These are phyloP conservation scores for Cosmia trapezina DNA, from an alignment of 2,888 invertebrate genomes.

Conservation along the genomic window DNA sequence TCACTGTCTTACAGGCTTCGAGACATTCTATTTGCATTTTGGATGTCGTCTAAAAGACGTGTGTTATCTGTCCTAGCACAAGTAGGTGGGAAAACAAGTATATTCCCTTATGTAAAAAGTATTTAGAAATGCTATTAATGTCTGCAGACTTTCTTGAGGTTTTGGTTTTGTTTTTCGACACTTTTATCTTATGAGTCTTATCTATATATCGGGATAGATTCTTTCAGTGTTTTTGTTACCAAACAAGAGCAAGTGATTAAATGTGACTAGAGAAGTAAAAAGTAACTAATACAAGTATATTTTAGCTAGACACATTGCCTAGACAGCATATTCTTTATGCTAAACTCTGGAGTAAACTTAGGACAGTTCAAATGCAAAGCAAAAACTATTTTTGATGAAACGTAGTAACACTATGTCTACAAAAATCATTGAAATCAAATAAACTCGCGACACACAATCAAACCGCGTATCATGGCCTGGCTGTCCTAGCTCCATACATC, in stretches of 20 bases:
- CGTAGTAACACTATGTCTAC: neutral
- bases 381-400: neutral
- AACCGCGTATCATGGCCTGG: slow-evolving; percentile 71
- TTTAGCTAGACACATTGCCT: neutral
- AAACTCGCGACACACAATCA: slow-evolving; percentile 45
- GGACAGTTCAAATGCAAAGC: neutral
- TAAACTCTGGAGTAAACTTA: neutral
- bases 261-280: neutral
- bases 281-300: neutral
- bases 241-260: slow-evolving; percentile 1
- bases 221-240: slow-evolving; percentile 33
- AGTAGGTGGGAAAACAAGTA: slow-evolving; percentile 68
- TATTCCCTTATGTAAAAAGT: slow-evolving; percentile 60
- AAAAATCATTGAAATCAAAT: slow-evolving; percentile 47
- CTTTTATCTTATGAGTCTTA: slow-evolving; percentile 37
- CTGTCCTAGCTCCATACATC: slow-evolving; percentile 62
- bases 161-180: slow-evolving; percentile 38
- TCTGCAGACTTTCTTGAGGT: slow-evolving; percentile 51
- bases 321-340: neutral
- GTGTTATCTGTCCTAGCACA: slow-evolving; percentile 70
- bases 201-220: slow-evolving; percentile 33
- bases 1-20: slow-evolving; percentile 78
- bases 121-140: slow-evolving; percentile 57
- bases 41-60: slow-evolving; percentile 73
- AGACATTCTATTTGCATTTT: slow-evolving; percentile 84